phyloP scores from a whole-genome alignment of 1,140 invertebrate genomes.

The Physella acuta region DNA sequence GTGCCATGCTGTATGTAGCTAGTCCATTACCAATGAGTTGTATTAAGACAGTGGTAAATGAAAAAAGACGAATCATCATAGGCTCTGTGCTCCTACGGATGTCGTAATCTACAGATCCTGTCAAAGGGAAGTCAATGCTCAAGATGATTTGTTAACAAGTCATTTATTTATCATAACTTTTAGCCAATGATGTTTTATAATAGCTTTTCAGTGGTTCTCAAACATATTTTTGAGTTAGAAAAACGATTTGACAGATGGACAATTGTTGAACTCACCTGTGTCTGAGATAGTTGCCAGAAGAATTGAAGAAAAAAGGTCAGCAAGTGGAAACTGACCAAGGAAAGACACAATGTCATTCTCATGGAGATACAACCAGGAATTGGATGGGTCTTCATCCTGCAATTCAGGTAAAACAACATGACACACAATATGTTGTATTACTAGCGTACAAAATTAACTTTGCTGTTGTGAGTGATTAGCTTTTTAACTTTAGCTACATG shows the following conservation, averaged over 20 bases:
- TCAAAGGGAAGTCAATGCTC: too few relatives aligned
- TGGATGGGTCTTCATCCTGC: conserved; percentile 67
- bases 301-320: conserved; percentile 68
- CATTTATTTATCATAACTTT: neutral
- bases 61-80: conserved; percentile 71
- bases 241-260: too few relatives aligned
- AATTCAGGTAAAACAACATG: too few relatives aligned
- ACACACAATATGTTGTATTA: too few relatives aligned
- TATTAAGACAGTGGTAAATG: conserved; percentile 71
- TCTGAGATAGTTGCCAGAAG: conserved; percentile 58
- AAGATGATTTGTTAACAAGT: neutral
- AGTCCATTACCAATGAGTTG: conserved; percentile 70
- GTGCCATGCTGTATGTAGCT: conserved; percentile 62
- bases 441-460: too few relatives aligned
- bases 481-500: too few relatives aligned
- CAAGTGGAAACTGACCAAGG: conserved; percentile 75
- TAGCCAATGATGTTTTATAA: neutral
- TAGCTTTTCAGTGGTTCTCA: too few relatives aligned
- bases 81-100: conserved; percentile 65
- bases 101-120: conserved; percentile 64
- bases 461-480: too few relatives aligned
- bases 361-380: conserved; percentile 63
- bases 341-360: conserved; percentile 78
- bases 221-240: too few relatives aligned
- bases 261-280: conserved; percentile 28